A percentile compares a stretch with the other conserved stretches of the same genome.
Evolutionary conservation across 2,888 invertebrate species (phyloP).

Genomic region (Acleris literana): DNA sequence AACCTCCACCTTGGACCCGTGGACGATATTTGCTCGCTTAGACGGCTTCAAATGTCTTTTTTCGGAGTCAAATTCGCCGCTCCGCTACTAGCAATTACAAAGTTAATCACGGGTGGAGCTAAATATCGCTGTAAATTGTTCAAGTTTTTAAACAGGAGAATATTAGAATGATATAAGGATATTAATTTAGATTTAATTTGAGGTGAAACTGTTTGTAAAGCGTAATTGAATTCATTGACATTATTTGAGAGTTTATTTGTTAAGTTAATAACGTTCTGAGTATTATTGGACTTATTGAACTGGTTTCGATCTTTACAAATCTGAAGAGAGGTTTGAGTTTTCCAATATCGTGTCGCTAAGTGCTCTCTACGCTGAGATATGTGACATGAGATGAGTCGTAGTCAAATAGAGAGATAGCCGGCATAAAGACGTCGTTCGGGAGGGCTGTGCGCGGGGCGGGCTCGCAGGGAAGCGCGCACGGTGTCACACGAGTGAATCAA

Average conservation of each 20-base stretch:
- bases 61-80: slow-evolving; percentile 57
- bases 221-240: slow-evolving; percentile 22
- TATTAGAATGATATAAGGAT: slow-evolving; percentile 44
- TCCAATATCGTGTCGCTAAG: slow-evolving; percentile 73
- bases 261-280: slow-evolving; percentile 37
- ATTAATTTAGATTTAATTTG: slow-evolving; percentile 41
- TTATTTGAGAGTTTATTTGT: slow-evolving; percentile 25
- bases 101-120: slow-evolving; percentile 61
- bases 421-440: slow-evolving; percentile 75
- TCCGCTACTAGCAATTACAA: slow-evolving; percentile 55
- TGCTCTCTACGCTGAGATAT: slow-evolving; percentile 69
- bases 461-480: slow-evolving; percentile 55
- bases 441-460: slow-evolving; percentile 45
- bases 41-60: slow-evolving; percentile 65
- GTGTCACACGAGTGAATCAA: slow-evolving; percentile 78
- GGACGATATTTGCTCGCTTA: slow-evolving; percentile 66
- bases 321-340: slow-evolving; percentile 60
- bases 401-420: slow-evolving; percentile 75
- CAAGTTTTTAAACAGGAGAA: slow-evolving; percentile 46
- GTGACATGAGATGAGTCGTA: slow-evolving; percentile 56
- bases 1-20: slow-evolving; percentile 66
- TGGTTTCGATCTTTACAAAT: slow-evolving; percentile 39
- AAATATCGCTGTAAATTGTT: slow-evolving; percentile 54
- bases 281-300: slow-evolving; percentile 45
- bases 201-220: slow-evolving; percentile 3